These are phyloP conservation scores for Tokudaia tokunoshimensis DNA, from an alignment of 2,797 vertebrate species.

Conservation along the genomic window DNA sequence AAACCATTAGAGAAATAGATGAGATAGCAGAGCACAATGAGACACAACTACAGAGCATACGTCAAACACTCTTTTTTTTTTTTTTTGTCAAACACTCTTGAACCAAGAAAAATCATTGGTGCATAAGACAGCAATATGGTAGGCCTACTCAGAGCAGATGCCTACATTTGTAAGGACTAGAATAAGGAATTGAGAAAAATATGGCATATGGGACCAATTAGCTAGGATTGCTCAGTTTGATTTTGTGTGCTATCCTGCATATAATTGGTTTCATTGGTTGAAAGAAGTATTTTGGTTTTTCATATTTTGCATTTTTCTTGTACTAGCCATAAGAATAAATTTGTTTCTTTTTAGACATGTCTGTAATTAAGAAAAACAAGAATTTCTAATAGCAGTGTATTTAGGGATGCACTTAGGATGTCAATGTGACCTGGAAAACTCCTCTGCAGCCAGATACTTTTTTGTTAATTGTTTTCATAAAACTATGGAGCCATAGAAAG, in stretches of 20 bases:
- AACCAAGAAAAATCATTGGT: background rate
- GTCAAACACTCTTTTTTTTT: background rate
- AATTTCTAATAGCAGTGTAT: background rate
- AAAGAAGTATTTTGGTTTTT: background rate
- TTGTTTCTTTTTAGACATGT: background rate
- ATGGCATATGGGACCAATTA: background rate
- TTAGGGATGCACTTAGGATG: background rate
- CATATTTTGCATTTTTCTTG: background rate
- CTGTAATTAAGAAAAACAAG: background rate
- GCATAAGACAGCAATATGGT: background rate
- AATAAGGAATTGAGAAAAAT: background rate
- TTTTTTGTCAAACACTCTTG: background rate
- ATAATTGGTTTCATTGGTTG: background rate
- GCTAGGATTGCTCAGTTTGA: background rate
- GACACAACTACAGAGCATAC: background rate
- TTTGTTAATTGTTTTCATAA: background rate
- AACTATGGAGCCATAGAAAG: background rate
- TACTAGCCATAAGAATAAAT: background rate
- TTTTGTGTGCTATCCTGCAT: background rate
- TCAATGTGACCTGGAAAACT: background rate
- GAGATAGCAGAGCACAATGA: background rate
- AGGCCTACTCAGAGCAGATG: background rate
- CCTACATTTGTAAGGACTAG: background rate
- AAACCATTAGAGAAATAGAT: background rate
- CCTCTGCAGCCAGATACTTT: background rate